A percentile compares a stretch with the other conserved stretches of the same genome.
Evolutionary conservation across 2,797 vertebrate species (phyloP).

Genomic region (Luscinia megarhynchos): DNA sequence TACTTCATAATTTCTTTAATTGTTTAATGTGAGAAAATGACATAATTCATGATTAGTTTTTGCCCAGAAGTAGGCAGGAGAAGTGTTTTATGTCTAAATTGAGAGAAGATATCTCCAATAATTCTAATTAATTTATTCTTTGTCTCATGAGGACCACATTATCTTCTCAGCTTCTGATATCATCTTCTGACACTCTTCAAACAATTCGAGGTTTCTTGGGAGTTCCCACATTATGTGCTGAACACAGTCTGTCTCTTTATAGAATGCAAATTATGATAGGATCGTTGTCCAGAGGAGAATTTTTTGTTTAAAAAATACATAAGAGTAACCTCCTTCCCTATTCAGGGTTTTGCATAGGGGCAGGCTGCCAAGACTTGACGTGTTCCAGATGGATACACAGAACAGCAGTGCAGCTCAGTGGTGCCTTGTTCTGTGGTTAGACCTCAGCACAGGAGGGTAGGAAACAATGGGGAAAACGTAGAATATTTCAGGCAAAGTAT

Average conservation of each 20-base stretch:
- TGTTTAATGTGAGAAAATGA: background rate
- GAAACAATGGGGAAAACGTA: constrained; percentile 6
- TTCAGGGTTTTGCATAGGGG: background rate
- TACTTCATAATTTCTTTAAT: background rate
- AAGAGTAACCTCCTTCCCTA: background rate
- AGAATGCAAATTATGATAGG: background rate
- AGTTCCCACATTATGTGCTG: background rate
- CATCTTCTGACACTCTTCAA: background rate
- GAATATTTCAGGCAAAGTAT: constrained; percentile 36
- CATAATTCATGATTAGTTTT: background rate
- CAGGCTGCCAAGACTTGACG: constrained; percentile 43
- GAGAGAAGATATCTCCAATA: background rate
- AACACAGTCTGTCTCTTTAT: background rate
- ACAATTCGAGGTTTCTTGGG: background rate
- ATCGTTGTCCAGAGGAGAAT: background rate
- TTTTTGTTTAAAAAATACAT: background rate
- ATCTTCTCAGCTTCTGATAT: background rate
- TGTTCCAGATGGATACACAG: constrained; percentile 39
- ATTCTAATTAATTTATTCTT: background rate
- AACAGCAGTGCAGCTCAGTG: background rate
- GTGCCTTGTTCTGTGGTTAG: constrained; percentile 57
- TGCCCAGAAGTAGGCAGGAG: background rate
- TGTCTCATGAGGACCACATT: background rate
- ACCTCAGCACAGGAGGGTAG: constrained; percentile 33
- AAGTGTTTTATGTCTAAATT: background rate